Conservation (phyloP, 2,888 invertebrate species). For the Drosophila sordidapex region DNA sequence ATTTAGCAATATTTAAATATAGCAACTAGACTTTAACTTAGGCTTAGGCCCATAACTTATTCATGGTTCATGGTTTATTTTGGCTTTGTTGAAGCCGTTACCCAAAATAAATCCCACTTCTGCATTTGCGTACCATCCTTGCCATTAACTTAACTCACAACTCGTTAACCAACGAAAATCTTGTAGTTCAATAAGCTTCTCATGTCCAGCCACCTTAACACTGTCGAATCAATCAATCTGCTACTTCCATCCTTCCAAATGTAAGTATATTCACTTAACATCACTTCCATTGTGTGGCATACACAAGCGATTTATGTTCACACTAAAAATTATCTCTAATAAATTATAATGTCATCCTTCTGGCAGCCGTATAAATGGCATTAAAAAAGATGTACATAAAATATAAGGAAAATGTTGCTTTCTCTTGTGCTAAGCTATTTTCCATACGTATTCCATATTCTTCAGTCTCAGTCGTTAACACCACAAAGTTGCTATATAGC, state of each 20-base stretch:
- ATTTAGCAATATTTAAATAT: background rate
- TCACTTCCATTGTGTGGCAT: background rate
- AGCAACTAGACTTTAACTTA: background rate
- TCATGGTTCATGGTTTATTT: background rate
- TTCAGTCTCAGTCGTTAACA: background rate
- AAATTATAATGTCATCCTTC: background rate
- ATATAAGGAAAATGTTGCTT: background rate
- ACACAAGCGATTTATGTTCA: background rate
- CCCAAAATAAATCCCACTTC: background rate
- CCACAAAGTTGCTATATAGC: background rate
- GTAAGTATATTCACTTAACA: background rate
- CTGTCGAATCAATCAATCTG: background rate
- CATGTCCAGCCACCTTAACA: background rate
- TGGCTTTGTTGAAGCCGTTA: background rate
- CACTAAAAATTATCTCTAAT: background rate
- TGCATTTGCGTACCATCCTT: background rate
- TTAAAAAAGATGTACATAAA: background rate
- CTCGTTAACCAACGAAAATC: background rate
- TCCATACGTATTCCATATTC: background rate
- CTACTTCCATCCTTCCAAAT: background rate
- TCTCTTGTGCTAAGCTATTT: background rate
- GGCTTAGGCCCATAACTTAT: background rate
- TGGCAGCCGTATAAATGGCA: background rate
- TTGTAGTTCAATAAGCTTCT: background rate
- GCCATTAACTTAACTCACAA: background rate